Conservation (phyloP, 2,888 invertebrate species). For the Gortyna flavago region DNA sequence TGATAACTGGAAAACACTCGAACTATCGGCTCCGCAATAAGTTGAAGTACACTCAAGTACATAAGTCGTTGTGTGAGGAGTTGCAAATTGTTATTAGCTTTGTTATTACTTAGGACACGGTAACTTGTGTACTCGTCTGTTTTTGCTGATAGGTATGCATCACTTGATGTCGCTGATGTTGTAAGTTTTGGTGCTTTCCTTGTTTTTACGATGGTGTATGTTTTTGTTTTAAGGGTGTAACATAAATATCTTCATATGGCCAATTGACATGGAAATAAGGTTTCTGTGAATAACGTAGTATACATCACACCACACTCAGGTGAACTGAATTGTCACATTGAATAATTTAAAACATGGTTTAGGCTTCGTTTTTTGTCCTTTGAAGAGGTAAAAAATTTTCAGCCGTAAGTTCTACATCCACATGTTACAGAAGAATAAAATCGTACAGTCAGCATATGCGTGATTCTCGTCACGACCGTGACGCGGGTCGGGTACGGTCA, state of each 20-base stretch:
- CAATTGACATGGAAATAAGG: neutral
- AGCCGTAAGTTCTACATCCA: too few species aligned
- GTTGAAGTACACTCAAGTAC: slow-evolving; percentile 32
- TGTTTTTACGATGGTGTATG: slow-evolving; percentile 23
- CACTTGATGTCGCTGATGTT: slow-evolving; percentile 37
- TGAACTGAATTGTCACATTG: neutral
- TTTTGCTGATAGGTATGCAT: slow-evolving; percentile 41
- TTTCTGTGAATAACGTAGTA: neutral
- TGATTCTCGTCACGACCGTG: slow-evolving; percentile 74
- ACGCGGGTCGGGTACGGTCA: slow-evolving; percentile 76
- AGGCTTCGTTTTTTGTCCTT: neutral
- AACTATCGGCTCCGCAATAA: slow-evolving; percentile 37
- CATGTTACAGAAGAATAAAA: neutral
- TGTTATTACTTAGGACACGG: slow-evolving; percentile 47
- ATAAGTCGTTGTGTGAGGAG: slow-evolving; percentile 35
- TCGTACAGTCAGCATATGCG: slow-evolving; percentile 60
- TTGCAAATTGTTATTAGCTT: slow-evolving; percentile 61
- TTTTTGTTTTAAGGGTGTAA: slow-evolving; percentile 6
- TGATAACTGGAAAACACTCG: slow-evolving; percentile 26
- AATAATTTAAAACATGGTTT: neutral
- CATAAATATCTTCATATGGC: neutral
- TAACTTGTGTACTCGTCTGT: slow-evolving; percentile 20
- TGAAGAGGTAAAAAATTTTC: neutral
- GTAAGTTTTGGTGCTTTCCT: slow-evolving; percentile 34
- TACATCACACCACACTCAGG: too few species aligned